Evolutionary conservation across 2,797 vertebrate species (phyloP).

Genomic region (Anisognathus igniventris): DNA sequence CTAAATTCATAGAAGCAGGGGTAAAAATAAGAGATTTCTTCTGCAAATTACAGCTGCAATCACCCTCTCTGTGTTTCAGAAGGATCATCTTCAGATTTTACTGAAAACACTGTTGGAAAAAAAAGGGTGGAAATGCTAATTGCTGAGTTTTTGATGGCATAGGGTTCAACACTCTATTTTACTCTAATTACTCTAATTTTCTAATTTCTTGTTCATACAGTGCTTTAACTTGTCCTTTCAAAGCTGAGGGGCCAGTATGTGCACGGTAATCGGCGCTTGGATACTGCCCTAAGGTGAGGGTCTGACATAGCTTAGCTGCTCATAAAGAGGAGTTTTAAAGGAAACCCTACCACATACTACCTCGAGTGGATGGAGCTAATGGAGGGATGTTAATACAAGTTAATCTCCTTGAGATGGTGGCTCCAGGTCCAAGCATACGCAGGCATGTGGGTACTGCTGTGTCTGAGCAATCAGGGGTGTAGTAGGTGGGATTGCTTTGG

Average conservation of each 20-base stretch:
- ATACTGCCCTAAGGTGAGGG: not conserved
- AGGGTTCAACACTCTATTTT: not conserved
- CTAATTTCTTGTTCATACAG: not conserved
- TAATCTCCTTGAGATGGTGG: not conserved
- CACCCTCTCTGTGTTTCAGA: not conserved
- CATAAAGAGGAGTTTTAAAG: not conserved
- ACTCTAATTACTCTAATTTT: not conserved
- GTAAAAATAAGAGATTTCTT: not conserved
- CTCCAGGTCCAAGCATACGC: not conserved
- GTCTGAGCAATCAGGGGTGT: not conserved
- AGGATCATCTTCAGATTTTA: not conserved
- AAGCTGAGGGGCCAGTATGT: not conserved
- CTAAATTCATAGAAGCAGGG: not conserved
- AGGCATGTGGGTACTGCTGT: fast-evolving
- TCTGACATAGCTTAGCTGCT: not conserved
- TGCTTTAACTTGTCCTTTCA: not conserved
- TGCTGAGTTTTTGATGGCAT: not conserved
- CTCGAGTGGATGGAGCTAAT: not conserved
- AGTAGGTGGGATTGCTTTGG: not conserved
- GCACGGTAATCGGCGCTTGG: fast-evolving
- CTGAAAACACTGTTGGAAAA: not conserved
- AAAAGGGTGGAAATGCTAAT: fast-evolving
- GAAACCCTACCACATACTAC: fast-evolving
- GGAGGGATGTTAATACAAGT: not conserved
- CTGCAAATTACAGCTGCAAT: not conserved